Conservation (phyloP, 2,888 invertebrate genomes). For the Apamea sordens region DNA sequence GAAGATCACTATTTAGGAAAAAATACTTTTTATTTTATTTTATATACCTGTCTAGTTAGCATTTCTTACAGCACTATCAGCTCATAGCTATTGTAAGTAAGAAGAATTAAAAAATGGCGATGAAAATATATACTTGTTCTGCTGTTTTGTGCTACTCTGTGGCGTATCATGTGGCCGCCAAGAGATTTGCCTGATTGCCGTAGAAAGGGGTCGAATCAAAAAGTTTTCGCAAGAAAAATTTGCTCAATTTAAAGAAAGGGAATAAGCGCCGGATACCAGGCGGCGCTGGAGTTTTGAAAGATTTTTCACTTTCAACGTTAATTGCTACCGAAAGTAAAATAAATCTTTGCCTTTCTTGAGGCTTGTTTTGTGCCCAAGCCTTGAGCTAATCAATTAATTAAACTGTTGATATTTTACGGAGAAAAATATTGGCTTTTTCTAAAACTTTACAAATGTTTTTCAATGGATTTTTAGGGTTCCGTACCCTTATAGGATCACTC, state of each 20-base stretch:
- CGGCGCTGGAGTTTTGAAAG: slow-evolving; percentile 83
- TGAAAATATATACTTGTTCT: neutral
- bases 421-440: slow-evolving; percentile 47
- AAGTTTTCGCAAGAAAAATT: slow-evolving; percentile 88
- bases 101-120: neutral
- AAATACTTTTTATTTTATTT: neutral
- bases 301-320: slow-evolving; percentile 90
- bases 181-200: slow-evolving; percentile 84
- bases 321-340: slow-evolving; percentile 89
- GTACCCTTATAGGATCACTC: neutral
- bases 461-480: neutral
- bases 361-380: slow-evolving; percentile 80
- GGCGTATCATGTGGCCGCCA: slow-evolving; percentile 73
- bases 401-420: slow-evolving; percentile 78
- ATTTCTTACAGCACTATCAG: neutral
- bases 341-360: slow-evolving; percentile 86
- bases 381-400: slow-evolving; percentile 88
- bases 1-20: neutral
- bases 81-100: neutral
- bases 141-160: slow-evolving; percentile 64
- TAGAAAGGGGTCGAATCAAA: slow-evolving; percentile 88
- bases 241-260: slow-evolving; percentile 86
- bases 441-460: slow-evolving; percentile 45
- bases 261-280: slow-evolving; percentile 81
- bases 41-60: neutral